Percentiles rank a stretch among this genome's conserved stretches.
Conservation (phyloP, 2,797 vertebrate genomes). For the Chloroceryle inda region DNA sequence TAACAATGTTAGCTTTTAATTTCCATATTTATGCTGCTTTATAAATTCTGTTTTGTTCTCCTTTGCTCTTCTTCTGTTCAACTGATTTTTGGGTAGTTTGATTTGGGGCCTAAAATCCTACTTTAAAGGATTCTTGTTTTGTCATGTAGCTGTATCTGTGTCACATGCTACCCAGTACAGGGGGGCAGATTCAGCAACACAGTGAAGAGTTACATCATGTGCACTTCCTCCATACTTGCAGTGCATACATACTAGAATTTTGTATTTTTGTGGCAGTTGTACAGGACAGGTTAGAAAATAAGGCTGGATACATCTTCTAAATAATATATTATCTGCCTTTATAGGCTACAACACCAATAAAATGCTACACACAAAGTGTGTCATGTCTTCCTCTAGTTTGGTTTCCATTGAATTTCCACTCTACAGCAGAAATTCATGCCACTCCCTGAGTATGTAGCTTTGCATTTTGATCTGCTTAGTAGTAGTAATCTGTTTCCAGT, state of each 20-base stretch:
- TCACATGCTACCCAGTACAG: not conserved
- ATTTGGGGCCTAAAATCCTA: not conserved
- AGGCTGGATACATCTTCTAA: not conserved
- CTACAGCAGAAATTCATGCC: not conserved
- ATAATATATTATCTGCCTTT: not conserved
- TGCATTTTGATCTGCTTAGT: not conserved
- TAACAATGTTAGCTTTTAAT: not conserved
- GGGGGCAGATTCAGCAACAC: not conserved
- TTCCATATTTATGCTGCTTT: not conserved
- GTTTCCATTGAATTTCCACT: not conserved
- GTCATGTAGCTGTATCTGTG: not conserved
- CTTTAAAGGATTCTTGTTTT: not conserved
- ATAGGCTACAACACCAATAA: not conserved
- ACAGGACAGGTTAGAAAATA: not conserved
- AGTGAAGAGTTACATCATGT: not conserved
- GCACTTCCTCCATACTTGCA: not conserved
- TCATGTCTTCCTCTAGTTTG: not conserved
- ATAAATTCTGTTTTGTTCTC: not conserved
- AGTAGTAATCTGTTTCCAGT: not conserved
- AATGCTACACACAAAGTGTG: not conserved
- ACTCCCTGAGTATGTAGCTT: not conserved
- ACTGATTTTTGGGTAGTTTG: not conserved
- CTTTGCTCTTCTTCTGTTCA: not conserved
- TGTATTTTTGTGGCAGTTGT: not conserved
- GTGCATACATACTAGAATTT: not conserved